Evolutionary conservation across 1,140 invertebrate genomes (phyloP).

Genomic region (Spodoptera frugiperda): DNA sequence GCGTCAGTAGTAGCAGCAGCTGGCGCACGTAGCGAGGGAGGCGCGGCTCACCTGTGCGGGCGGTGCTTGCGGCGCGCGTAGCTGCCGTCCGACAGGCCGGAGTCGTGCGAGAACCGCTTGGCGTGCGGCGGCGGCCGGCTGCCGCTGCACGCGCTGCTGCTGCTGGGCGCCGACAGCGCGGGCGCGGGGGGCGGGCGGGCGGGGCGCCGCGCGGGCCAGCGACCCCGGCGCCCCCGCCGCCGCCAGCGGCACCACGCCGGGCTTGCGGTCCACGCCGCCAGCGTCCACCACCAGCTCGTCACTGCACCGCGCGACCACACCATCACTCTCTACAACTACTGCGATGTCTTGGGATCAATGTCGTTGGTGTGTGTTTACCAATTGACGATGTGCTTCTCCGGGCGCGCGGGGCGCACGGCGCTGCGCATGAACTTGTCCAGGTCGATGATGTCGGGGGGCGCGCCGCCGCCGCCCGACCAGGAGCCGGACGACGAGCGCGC

Average conservation of each 20-base stretch:
- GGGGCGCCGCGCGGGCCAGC: conserved; percentile 10
- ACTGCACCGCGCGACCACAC: neutral
- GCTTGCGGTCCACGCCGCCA: conserved; percentile 12
- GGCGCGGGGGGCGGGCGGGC: conserved; percentile 50
- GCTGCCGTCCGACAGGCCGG: conserved; percentile 72
- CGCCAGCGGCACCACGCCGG: neutral
- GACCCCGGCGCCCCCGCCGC: neutral
- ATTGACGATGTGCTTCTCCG: neutral
- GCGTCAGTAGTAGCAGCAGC: too few relatives aligned
- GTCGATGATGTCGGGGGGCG: conserved; percentile 72
- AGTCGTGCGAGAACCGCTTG: conserved; percentile 71
- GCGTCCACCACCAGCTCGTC: conserved; percentile 69
- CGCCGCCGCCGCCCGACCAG: conserved; percentile 51
- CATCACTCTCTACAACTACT: too few relatives aligned
- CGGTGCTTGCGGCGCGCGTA: conserved; percentile 56
- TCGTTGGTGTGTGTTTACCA: too few relatives aligned
- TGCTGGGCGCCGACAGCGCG: neutral
- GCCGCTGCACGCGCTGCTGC: neutral
- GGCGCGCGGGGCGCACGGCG: conserved; percentile 42
- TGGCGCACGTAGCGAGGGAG: too few relatives aligned
- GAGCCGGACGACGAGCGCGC: conserved; percentile 56
- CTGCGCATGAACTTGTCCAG: conserved; percentile 76
- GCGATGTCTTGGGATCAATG: too few relatives aligned
- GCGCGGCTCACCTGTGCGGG: conserved; percentile 52
- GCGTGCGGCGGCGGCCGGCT: conserved; percentile 31